A percentile compares a stretch with the other conserved stretches of the same genome.
phyloP scores from a whole-genome alignment of 2,888 invertebrate species.

The Labia minor region DNA sequence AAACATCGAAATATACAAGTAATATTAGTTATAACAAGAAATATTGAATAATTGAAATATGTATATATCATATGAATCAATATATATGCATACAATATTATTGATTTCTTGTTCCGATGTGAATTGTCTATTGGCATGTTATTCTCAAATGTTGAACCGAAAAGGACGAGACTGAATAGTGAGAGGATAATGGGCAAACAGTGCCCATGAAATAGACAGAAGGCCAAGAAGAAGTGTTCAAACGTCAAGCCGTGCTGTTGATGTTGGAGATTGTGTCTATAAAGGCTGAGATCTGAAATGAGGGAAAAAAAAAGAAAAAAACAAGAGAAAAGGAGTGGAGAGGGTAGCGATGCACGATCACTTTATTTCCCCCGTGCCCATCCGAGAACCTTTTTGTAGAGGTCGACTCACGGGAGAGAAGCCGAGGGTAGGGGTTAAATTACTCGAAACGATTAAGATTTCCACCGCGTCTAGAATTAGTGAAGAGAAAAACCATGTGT shows the following conservation, averaged over 20 bases:
- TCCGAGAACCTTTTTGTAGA: not conserved
- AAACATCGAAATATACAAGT: no score
- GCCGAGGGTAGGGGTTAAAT: not conserved
- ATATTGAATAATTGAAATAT: no score
- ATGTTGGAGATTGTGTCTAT: not conserved
- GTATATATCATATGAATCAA: no score
- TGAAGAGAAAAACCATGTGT: slow-evolving; percentile 1
- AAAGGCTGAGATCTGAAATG: not conserved
- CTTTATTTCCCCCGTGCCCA: not conserved
- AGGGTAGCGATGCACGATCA: not conserved
- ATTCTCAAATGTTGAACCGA: no score
- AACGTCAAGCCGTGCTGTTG: not conserved
- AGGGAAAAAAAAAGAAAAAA: not conserved
- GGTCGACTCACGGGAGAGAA: not conserved
- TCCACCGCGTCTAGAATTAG: slow-evolving; percentile 13
- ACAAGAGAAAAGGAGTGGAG: not conserved
- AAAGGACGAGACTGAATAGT: not conserved
- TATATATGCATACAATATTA: no score
- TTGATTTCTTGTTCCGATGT: no score
- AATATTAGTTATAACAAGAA: no score
- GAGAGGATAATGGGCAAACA: not conserved
- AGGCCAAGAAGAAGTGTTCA: not conserved
- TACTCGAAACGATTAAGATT: slow-evolving; percentile 13
- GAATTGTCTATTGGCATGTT: no score
- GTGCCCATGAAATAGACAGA: not conserved